These are phyloP conservation scores for Taxidea taxus DNA, from an alignment of 2,113 vertebrate species.

Conservation along the genomic window DNA sequence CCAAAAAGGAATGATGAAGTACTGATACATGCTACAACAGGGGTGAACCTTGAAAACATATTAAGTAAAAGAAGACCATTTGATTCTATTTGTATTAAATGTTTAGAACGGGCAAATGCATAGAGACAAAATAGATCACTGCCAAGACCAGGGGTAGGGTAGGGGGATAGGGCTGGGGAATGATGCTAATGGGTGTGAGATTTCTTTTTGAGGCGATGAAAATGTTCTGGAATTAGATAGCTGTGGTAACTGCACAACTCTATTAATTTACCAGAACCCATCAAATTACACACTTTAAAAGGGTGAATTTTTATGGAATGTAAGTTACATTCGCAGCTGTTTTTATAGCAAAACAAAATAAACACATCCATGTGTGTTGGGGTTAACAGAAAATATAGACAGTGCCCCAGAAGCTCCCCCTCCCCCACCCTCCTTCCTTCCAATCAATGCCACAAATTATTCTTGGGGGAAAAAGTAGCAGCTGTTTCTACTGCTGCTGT, in stretches of 20 bases:
- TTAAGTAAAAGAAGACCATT: background rate
- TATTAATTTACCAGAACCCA: background rate
- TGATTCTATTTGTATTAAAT: background rate
- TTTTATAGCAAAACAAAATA: background rate
- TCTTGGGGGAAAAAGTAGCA: background rate
- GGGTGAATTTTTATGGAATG: background rate
- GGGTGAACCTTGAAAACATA: background rate
- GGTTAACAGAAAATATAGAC: background rate
- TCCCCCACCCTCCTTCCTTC: fast-evolving
- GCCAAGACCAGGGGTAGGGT: background rate
- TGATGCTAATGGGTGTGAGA: background rate
- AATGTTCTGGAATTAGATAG: background rate
- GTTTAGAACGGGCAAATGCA: background rate
- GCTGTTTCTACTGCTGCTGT: background rate
- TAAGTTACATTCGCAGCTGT: background rate
- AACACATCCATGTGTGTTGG: background rate
- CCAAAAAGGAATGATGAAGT: background rate
- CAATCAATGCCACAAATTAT: background rate
- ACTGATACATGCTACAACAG: background rate
- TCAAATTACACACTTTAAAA: background rate
- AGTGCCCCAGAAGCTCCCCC: background rate
- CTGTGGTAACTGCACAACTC: background rate
- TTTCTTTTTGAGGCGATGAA: background rate
- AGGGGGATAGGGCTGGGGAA: background rate
- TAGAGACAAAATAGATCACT: background rate